These are phyloP conservation scores for Trissolcus basalis DNA, from an alignment of 1,140 invertebrate genomes.

Conservation along the genomic window DNA sequence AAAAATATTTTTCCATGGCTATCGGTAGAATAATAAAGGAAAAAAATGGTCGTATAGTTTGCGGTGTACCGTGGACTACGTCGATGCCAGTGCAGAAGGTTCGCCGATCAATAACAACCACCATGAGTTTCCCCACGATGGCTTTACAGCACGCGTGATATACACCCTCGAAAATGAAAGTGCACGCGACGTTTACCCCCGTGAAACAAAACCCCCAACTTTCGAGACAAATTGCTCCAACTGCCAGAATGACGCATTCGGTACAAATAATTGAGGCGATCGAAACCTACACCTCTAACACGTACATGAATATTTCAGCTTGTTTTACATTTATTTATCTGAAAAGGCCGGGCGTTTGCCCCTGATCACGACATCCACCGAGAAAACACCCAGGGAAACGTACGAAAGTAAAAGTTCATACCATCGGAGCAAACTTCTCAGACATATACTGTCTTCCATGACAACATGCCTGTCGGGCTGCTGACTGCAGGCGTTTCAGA, in stretches of 20 bases:
- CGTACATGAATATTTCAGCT: conserved; percentile 20
- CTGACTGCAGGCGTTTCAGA: conserved; percentile 5
- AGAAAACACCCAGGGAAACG: too few species aligned
- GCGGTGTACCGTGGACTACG: conserved; percentile 23
- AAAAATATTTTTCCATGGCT: not conserved
- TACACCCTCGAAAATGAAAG: conserved; percentile 64
- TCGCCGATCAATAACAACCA: conserved; percentile 57
- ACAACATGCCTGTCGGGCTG: not conserved
- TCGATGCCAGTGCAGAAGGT: conserved; percentile 22
- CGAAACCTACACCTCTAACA: conserved; percentile 11
- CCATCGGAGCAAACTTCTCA: conserved; percentile 3
- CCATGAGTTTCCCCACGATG: conserved; percentile 49
- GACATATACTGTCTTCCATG: not conserved
- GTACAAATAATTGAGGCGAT: conserved; percentile 45
- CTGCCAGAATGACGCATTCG: conserved; percentile 41
- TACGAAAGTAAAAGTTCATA: conserved; percentile 17
- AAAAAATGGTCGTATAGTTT: conserved; percentile 13
- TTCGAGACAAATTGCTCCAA: conserved; percentile 41
- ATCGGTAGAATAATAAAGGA: not conserved
- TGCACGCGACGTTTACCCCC: conserved; percentile 58
- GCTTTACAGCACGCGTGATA: conserved; percentile 53
- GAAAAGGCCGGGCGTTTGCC: not conserved
- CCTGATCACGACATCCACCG: not conserved
- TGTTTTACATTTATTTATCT: conserved; percentile 15
- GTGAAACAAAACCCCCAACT: conserved; percentile 26